Conservation (phyloP, 2,888 invertebrate species). For the Linnaemya tessellans region DNA sequence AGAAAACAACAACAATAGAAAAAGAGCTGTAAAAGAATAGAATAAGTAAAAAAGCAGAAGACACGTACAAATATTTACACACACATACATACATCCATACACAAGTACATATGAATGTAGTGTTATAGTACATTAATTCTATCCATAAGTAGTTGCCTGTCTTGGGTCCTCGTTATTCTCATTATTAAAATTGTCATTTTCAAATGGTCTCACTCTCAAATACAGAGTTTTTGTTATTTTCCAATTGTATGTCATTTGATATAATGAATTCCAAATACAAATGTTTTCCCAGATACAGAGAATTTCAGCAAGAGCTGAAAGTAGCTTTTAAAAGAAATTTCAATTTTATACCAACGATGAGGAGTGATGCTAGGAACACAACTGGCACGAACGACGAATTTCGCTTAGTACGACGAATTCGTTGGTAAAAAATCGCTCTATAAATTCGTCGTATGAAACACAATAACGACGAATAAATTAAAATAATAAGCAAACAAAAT, state of each 20-base stretch:
- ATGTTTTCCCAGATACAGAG: slow-evolving; percentile 12
- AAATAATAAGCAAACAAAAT: too few relatives aligned
- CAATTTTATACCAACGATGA: neutral
- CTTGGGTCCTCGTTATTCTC: slow-evolving; percentile 25
- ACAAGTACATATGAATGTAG: neutral
- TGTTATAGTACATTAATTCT: slow-evolving; percentile 9
- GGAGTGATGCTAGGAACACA: too few relatives aligned
- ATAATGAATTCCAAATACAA: slow-evolving; percentile 41
- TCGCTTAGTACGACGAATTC: too few relatives aligned
- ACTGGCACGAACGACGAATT: too few relatives aligned
- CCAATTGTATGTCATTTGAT: slow-evolving; percentile 43
- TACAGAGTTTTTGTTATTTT: slow-evolving; percentile 40
- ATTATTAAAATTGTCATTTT: slow-evolving; percentile 48
- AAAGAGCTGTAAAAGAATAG: slow-evolving; percentile 24
- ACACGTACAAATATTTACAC: slow-evolving; percentile 49
- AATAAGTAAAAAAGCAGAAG: slow-evolving; percentile 34
- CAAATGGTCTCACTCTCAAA: slow-evolving; percentile 54
- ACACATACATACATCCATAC: neutral
- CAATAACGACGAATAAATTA: too few relatives aligned
- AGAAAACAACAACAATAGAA: slow-evolving; percentile 32
- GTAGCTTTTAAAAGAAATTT: neutral
- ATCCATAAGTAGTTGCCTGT: slow-evolving; percentile 25
- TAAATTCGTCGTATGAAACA: too few relatives aligned
- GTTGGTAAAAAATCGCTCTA: too few relatives aligned
- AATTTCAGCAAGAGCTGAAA: neutral